Evolutionary conservation across 2,113 vertebrate species (phyloP), one percentile per base, ranked within the genome.

Genomic region (Xiphias gladius): DNA sequence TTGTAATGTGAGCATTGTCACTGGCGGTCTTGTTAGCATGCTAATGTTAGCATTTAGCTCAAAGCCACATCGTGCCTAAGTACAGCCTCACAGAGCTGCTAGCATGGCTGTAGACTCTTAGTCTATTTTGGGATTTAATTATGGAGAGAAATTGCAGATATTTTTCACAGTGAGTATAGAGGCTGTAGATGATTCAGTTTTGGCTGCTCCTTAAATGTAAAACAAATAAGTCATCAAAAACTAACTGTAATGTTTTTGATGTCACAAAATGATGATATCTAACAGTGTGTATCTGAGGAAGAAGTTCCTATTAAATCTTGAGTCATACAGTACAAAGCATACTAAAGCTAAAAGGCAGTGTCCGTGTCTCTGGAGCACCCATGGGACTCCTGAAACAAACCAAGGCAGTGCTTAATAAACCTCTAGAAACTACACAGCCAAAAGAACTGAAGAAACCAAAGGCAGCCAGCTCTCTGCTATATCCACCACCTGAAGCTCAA

Each of bases 401-500:
- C 48, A 54, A 66, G 57, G 66, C 58, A 11, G 66, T 35, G 35
- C 57, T 75, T 57, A 59, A 63, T 57, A 78, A 76, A 73, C 73
- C 79, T 76, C 55, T 24, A 41, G 69, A 88, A 79, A 88, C 68
- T 37, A 37, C 74, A 80, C 28, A 30, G 63, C 73, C 35, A 46
- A 77, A 55, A 84, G 54, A 64, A 78, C 2, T 54, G 79, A 80
- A 37, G 59, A 37, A 71, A 79, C 2, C 72, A 58, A 80, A 83
- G 73, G 62, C 57, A 81, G 59, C 24, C 62, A 24, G 71, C 70
- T 79, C 69, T 82, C 68, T 74, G 76, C 41, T 85, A 67, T 75
- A 89, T 92, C 88, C 85, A 86, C 82, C 82, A 86, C 82, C 90
- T 83, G 74, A 72, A 90, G 87, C 88, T 57, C 77, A 50, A 52